Conservation (phyloP, 2,888 invertebrate species). For the Lasioglossum malachurum region DNA sequence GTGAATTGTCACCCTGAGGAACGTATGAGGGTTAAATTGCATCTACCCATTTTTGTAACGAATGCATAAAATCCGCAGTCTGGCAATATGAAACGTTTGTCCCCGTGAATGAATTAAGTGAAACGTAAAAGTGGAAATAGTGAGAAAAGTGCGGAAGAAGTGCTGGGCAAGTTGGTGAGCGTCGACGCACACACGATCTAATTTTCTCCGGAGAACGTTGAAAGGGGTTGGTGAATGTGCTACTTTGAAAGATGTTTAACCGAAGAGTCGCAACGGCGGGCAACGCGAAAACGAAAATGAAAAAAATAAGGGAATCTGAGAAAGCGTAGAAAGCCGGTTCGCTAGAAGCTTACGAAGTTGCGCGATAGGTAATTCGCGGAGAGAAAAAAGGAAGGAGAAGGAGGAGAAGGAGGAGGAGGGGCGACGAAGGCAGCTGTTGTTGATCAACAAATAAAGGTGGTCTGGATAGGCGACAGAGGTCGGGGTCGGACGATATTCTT, state of each 20-base stretch:
- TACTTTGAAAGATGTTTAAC: constrained; percentile 8
- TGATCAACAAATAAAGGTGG: constrained; percentile 36
- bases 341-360: background rate
- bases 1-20: too few species aligned
- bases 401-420: background rate
- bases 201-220: background rate
- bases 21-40: too few species aligned
- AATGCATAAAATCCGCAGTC: too few species aligned
- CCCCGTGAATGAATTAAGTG: background rate
- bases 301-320: background rate
- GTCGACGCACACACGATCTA: background rate
- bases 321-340: constrained; percentile 11
- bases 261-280: background rate
- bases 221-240: background rate
- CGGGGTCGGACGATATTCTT: constrained; percentile 13
- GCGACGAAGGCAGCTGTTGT: background rate
- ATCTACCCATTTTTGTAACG: too few species aligned
- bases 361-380: background rate
- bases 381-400: too few species aligned
- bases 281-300: background rate
- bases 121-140: background rate
- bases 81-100: background rate
- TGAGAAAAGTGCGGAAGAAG: background rate
- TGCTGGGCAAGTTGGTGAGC: background rate
- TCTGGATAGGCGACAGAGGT: background rate